Percentiles rank a stretch among this genome's conserved stretches.
phyloP scores from a whole-genome alignment of 2,888 invertebrate genomes.

The Rotaria sp. region DNA sequence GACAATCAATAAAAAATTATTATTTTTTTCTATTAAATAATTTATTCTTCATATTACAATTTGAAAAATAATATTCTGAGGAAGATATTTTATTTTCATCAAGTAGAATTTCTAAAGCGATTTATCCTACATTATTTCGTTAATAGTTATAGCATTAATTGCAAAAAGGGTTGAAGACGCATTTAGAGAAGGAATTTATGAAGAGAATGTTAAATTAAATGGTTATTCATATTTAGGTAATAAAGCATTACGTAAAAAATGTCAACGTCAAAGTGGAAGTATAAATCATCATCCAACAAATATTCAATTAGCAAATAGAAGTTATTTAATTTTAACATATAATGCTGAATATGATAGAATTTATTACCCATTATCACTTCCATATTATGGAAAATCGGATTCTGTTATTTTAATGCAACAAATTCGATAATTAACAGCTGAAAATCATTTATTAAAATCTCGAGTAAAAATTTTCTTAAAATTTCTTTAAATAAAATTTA shows the following conservation, averaged over 20 bases:
- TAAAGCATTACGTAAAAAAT: slow-evolving; percentile 48
- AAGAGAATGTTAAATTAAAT: slow-evolving; percentile 47
- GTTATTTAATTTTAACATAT: slow-evolving; percentile 54
- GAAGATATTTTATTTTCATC: no score
- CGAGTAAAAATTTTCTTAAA: not conserved
- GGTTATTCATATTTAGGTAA: slow-evolving; percentile 52
- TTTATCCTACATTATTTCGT: no score
- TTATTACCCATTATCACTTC: slow-evolving; percentile 53
- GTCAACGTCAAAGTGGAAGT: slow-evolving; percentile 47
- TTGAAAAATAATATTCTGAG: no score
- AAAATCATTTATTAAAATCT: not conserved
- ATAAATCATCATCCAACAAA: slow-evolving; percentile 44
- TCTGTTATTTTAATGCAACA: slow-evolving; percentile 47
- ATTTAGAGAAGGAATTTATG: no score
- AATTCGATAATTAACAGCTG: not conserved
- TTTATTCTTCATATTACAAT: no score
- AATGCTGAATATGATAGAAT: slow-evolving; percentile 56
- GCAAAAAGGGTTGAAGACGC: no score
- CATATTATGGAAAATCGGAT: slow-evolving; percentile 53
- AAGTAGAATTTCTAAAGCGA: no score
- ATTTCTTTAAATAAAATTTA: no score
- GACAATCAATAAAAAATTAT: no score
- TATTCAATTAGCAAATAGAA: slow-evolving; percentile 47
- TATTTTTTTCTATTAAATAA: no score
- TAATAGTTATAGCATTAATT: no score